These are phyloP conservation scores for Pedetes capensis DNA, from an alignment of 2,113 vertebrate species.

Conservation along the genomic window DNA sequence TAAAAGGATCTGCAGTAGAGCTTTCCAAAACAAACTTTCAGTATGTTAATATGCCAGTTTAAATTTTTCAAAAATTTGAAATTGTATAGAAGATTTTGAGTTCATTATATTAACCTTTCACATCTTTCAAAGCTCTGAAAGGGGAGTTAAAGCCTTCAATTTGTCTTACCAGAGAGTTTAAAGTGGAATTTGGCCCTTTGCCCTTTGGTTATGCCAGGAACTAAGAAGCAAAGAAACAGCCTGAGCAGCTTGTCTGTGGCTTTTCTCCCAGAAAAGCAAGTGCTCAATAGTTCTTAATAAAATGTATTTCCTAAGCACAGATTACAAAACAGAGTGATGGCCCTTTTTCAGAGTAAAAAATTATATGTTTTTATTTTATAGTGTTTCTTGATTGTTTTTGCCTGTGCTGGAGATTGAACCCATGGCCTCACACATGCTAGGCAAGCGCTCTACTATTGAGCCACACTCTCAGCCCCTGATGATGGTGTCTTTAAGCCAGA, in stretches of 20 bases:
- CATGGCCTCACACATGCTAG: no score
- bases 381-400: background rate
- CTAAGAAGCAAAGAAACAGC: background rate
- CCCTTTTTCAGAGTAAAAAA: background rate
- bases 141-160: background rate
- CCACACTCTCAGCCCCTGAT: no score
- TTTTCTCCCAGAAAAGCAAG: background rate
- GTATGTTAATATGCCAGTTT: background rate
- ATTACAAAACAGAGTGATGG: no score
- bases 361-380: background rate
- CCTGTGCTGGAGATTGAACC: background rate
- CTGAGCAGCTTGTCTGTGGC: background rate
- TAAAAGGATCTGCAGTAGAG: background rate
- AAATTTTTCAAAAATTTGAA: background rate
- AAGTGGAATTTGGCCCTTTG: background rate
- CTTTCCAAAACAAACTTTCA: background rate
- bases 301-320: background rate
- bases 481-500: background rate
- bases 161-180: background rate
- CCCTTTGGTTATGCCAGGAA: background rate
- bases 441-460: no score
- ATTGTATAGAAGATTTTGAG: background rate
- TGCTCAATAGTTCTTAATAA: background rate
- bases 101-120: background rate
- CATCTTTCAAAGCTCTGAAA: background rate